These are phyloP conservation scores for Oryzias curvinotus DNA, from an alignment of 2,113 vertebrate genomes.

Conservation along the genomic window DNA sequence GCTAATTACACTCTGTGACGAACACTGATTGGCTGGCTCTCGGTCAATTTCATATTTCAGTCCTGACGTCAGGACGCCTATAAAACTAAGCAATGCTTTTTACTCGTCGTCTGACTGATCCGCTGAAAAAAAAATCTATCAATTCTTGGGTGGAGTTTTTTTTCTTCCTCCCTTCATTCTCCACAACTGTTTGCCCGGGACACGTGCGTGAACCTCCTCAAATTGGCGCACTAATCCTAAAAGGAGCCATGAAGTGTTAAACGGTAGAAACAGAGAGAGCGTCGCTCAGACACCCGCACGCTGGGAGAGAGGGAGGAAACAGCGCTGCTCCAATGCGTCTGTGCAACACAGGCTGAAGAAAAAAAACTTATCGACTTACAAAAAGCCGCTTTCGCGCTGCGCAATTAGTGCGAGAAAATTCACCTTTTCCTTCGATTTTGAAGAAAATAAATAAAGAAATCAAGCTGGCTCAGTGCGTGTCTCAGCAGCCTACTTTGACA, in stretches of 20 bases:
- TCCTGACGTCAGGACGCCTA: constrained; percentile 91
- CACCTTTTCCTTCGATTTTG: constrained; percentile 73
- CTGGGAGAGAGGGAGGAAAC: constrained; percentile 79
- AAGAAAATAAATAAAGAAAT: constrained; percentile 86
- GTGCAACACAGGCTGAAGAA: constrained; percentile 73
- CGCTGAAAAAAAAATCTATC: constrained; percentile 81
- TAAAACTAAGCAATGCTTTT: constrained; percentile 98
- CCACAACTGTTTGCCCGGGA: constrained; percentile 79
- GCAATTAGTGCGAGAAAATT: constrained; percentile 72
- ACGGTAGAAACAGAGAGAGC: constrained; percentile 76
- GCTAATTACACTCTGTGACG: constrained; percentile 82
- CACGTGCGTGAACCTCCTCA: constrained; percentile 77
- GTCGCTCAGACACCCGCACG: constrained; percentile 81
- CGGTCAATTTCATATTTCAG: constrained; percentile 86
- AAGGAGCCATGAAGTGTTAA: constrained; percentile 87
- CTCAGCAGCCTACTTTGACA: constrained; percentile 94
- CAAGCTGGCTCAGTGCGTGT: constrained; percentile 98
- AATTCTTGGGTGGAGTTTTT: constrained; percentile 76
- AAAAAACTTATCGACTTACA: constrained; percentile 75
- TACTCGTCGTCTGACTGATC: constrained; percentile 92
- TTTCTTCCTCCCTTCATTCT: constrained; percentile 42
- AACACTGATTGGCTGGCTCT: constrained; percentile 85
- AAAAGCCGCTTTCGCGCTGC: constrained; percentile 70
- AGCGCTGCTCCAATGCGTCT: constrained; percentile 86
- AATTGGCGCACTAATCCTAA: constrained; percentile 79